phyloP scores from a whole-genome alignment of 2,888 invertebrate species.

The Lutraria lutraria region DNA sequence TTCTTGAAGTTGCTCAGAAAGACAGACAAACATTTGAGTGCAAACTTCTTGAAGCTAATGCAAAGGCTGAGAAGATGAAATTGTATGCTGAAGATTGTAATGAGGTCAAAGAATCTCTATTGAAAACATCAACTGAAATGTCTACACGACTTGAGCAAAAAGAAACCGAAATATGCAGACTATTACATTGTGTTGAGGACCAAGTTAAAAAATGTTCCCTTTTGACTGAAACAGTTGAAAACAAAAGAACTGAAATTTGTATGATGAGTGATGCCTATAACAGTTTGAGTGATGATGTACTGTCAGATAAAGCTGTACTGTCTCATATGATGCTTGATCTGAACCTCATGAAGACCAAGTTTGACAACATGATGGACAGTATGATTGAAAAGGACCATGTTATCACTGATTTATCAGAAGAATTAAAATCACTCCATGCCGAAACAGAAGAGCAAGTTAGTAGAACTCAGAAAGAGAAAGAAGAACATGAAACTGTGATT shows the following conservation, averaged over 20 bases:
- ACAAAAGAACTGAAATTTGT: constrained; percentile 35
- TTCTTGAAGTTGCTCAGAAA: constrained; percentile 42
- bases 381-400: constrained; percentile 44
- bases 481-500: constrained; percentile 34
- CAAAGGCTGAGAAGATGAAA: constrained; percentile 42
- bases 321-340: constrained; percentile 57
- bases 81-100: constrained; percentile 46
- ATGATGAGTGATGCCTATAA: constrained; percentile 40
- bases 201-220: constrained; percentile 13
- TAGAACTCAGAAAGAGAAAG: constrained; percentile 14
- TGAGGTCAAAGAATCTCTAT: constrained; percentile 38
- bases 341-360: constrained; percentile 43
- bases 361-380: constrained; percentile 45
- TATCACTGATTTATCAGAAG: constrained; percentile 26
- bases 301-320: constrained; percentile 63
- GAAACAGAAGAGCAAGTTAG: not conserved
- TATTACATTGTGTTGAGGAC: constrained; percentile 43
- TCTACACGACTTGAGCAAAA: constrained; percentile 47
- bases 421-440: constrained; percentile 23
- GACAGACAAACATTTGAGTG: constrained; percentile 43
- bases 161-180: constrained; percentile 38
- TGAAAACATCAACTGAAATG: constrained; percentile 27
- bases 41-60: constrained; percentile 31
- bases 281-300: constrained; percentile 35
- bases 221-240: not conserved